Evolutionary conservation across 2,888 invertebrate species (phyloP).

Genomic region (Clanis bilineata): DNA sequence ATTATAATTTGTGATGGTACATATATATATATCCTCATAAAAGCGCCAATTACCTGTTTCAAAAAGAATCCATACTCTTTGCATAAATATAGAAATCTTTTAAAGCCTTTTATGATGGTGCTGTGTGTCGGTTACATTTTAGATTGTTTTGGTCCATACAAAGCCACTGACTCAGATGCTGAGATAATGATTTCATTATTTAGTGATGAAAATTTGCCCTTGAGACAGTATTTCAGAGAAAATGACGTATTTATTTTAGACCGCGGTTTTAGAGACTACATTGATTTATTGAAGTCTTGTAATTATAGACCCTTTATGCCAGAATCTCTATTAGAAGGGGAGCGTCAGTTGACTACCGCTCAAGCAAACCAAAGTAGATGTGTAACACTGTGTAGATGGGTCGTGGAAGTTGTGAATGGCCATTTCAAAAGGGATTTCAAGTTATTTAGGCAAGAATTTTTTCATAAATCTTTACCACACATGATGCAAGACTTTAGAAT

Average conservation of each 20-base stretch:
- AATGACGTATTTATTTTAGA: background rate
- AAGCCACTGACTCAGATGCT: too few relatives aligned
- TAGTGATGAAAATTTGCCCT: background rate
- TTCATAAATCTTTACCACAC: background rate
- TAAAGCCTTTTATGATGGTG: too few relatives aligned
- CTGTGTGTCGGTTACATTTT: too few relatives aligned
- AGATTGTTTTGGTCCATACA: too few relatives aligned
- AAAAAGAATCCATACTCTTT: too few relatives aligned
- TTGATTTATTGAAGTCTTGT: background rate
- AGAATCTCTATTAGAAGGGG: background rate
- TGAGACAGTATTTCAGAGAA: background rate
- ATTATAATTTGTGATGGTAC: too few relatives aligned
- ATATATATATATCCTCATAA: too few relatives aligned
- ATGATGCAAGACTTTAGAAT: background rate
- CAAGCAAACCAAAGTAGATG: background rate
- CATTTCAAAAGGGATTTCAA: background rate
- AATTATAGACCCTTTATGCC: background rate
- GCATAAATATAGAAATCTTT: too few relatives aligned
- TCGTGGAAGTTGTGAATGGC: background rate
- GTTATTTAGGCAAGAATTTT: background rate
- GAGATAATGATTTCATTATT: too few relatives aligned
- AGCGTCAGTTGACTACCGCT: background rate
- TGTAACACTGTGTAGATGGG: background rate
- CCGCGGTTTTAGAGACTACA: background rate
- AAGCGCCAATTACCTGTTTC: too few relatives aligned